These are phyloP conservation scores for Lepidochitona cinerea DNA, from an alignment of 2,888 invertebrate species.

Conservation along the genomic window DNA sequence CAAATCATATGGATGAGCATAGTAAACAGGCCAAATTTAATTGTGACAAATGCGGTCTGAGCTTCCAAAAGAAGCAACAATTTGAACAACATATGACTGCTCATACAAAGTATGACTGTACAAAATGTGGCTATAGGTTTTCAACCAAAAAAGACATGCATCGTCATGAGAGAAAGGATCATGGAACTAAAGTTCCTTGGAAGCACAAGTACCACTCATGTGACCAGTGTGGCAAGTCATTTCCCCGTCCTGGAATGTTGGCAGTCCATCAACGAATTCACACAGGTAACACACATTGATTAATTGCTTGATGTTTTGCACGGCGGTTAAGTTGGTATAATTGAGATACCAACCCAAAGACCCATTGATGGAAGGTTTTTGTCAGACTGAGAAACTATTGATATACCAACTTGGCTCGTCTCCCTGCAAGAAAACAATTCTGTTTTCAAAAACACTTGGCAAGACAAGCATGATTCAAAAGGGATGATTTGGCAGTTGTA, in stretches of 20 bases:
- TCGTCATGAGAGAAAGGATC: slow-evolving; percentile 45
- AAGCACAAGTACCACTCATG: slow-evolving; percentile 46
- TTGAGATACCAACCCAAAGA: too few species aligned
- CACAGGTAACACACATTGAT: slow-evolving; percentile 28
- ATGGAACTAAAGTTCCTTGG: slow-evolving; percentile 33
- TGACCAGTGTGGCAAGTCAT: slow-evolving; percentile 47
- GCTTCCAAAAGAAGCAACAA: slow-evolving; percentile 59
- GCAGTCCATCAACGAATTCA: slow-evolving; percentile 45
- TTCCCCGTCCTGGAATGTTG: slow-evolving; percentile 44
- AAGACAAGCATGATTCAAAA: too few species aligned
- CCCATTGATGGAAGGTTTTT: too few species aligned
- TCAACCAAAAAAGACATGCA: slow-evolving; percentile 47
- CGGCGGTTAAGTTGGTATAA: too few species aligned
- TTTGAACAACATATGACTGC: slow-evolving; percentile 55
- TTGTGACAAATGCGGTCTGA: slow-evolving; percentile 52
- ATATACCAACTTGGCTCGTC: too few species aligned
- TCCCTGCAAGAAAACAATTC: too few species aligned
- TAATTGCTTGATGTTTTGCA: too few species aligned
- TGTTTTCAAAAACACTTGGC: too few species aligned
- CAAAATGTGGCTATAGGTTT: slow-evolving; percentile 41
- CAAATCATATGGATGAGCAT: slow-evolving; percentile 51
- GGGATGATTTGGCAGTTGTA: too few species aligned
- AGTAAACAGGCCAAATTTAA: slow-evolving; percentile 41
- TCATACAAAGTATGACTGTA: slow-evolving; percentile 18
- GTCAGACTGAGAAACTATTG: too few species aligned